These are phyloP conservation scores for Addax nasomaculatus DNA, from an alignment of 2,113 vertebrate genomes.

Conservation along the genomic window DNA sequence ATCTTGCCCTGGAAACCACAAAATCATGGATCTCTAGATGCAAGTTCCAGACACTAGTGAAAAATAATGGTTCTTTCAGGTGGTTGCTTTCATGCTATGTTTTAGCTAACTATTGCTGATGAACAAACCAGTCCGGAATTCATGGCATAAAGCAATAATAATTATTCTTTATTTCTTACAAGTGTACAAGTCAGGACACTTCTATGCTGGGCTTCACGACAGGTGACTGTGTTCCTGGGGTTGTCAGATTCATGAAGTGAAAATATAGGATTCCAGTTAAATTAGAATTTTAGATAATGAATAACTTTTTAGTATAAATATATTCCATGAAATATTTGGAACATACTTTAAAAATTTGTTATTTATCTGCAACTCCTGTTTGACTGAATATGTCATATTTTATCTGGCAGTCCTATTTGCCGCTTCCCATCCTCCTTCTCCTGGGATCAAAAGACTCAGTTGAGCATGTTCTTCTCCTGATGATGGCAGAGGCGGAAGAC, in stretches of 20 bases:
- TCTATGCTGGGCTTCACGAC: not conserved
- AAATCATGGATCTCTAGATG: not conserved
- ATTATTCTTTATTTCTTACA: not conserved
- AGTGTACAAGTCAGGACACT: not conserved
- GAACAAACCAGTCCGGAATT: not conserved
- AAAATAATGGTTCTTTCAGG: not conserved
- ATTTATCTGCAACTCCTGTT: not conserved
- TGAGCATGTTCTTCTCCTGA: not conserved
- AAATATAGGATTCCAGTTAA: not conserved
- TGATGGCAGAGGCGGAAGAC: not conserved
- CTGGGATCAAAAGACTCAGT: not conserved
- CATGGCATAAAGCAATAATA: not conserved
- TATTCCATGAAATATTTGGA: not conserved
- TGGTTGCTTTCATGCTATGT: not conserved
- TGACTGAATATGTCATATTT: not conserved
- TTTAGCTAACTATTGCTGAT: not conserved
- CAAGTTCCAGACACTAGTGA: not conserved
- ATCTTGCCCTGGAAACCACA: not conserved
- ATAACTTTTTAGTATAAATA: not conserved
- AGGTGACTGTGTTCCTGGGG: not conserved
- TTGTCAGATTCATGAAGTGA: not conserved
- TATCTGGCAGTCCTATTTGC: not conserved
- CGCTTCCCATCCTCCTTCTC: not conserved
- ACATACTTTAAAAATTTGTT: too few relatives aligned
- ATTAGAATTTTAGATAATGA: constrained; percentile 19